Evolutionary conservation across 2,888 invertebrate genomes (phyloP).

Genomic region (Dione vanillae): DNA sequence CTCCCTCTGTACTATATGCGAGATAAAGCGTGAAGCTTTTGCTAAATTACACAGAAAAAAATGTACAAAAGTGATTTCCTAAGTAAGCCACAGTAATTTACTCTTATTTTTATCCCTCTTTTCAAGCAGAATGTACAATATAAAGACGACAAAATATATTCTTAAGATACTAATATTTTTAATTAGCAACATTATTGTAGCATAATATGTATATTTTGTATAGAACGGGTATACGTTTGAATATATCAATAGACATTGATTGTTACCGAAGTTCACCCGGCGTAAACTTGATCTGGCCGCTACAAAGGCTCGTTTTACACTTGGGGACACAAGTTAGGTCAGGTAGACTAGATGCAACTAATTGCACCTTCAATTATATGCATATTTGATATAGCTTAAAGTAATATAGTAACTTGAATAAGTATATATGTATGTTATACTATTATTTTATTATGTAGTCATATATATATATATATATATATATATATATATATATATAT

Average conservation of each 20-base stretch:
- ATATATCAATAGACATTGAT: slow-evolving; percentile 24
- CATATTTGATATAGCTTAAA: slow-evolving; percentile 1
- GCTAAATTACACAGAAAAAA: too few species aligned
- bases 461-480: too few species aligned
- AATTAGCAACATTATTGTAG: too few species aligned
- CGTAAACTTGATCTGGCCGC: slow-evolving; percentile 4
- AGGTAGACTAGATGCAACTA: slow-evolving; percentile 17
- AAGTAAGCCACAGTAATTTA: too few species aligned
- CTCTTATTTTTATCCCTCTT: too few species aligned
- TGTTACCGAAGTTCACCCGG: slow-evolving; percentile 9
- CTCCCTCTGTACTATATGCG: too few species aligned
- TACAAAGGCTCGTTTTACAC: slow-evolving; percentile 30
- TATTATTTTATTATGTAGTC: too few species aligned
- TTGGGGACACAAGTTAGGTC: slow-evolving; percentile 11
- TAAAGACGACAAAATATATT: neutral
- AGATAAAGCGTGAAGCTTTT: neutral
- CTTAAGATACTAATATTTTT: neutral
- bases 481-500: too few species aligned
- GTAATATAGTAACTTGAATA: neutral
- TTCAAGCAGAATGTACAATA: too few species aligned
- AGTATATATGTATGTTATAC: too few species aligned
- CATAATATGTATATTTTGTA: neutral
- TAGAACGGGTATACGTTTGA: neutral
- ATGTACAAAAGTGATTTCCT: too few species aligned
- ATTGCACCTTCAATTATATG: slow-evolving; percentile 22